Evolutionary conservation across 2,888 invertebrate genomes (phyloP), one percentile per base, ranked within the genome.

Genomic region (Stramonita haemastoma): DNA sequence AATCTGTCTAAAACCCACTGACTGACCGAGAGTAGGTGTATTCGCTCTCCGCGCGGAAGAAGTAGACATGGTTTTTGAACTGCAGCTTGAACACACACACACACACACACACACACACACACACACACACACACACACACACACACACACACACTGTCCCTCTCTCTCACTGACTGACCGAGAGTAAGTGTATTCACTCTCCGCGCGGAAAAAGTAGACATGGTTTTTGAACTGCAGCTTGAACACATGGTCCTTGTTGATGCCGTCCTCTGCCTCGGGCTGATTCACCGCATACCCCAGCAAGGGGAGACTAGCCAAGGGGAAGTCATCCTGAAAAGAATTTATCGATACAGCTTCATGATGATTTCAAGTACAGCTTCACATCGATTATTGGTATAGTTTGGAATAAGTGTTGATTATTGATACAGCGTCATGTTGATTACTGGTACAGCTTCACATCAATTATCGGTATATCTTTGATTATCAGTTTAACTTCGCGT

Each of bases 191-290:
- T 98, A 99, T 94, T 98, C 98, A 95, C 98, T 98, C 96, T 99
- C 99, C 0, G 99, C 98, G 73, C 99, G 97, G 97, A 99, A 99
- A 97, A 99, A 99, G 96, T 99, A 99, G 15, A 99, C 98, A 96
- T 99, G 99, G 96, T 98, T 99, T 96, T 99, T 99, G 96, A 99
- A 99, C 96, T 99, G 98, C 92, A 99, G 96, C 95, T 99, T 99
- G 96, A 99, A 99, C 91, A 99, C 99, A 96, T 97, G 98, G 93
- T 99, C 99, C 96, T 99, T 99, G 95, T 97, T 98, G 92, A 99
- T 99, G 46, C 99, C 99, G 93, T 97, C 97, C 56, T 97, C 97
- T 26, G 95, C 95, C 0, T 97, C 97, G 0, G 99, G 99, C 26
- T 98, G 97, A 11, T 98, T 98, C 19, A 99, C 98, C 4, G 97